Percentiles rank a stretch among this genome's conserved stretches.
Conservation (phyloP, 2,888 invertebrate genomes). For the Lithodes maja region DNA sequence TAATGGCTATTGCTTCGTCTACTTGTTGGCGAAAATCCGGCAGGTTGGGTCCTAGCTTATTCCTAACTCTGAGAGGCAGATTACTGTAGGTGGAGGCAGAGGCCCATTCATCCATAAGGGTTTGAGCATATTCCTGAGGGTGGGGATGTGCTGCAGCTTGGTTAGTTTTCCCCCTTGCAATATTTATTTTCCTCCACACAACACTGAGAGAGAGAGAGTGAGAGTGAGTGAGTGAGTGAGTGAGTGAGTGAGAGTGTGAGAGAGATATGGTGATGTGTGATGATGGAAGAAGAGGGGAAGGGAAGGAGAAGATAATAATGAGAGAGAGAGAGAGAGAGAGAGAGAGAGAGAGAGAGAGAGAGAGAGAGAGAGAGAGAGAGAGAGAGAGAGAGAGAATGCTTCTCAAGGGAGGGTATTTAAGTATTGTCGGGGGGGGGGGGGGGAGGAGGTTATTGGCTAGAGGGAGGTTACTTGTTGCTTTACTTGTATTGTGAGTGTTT, state of each 20-base stretch:
- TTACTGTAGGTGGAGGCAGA: no score
- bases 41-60: no score
- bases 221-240: neutral
- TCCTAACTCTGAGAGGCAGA: no score
- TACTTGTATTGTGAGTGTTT: no score
- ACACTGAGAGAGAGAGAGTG: neutral
- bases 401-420: neutral
- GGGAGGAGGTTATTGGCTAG: neutral
- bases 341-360: slow-evolving; percentile 1
- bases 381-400: neutral
- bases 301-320: neutral
- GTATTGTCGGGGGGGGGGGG: neutral
- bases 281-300: neutral
- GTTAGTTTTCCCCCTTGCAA: no score
- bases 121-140: no score
- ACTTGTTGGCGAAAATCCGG: no score
- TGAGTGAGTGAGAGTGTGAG: neutral
- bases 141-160: no score
- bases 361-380: neutral
- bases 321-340: slow-evolving; percentile 1
- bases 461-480: no score
- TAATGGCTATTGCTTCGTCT: no score
- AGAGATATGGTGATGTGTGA: neutral
- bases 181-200: no score
- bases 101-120: no score